Base-by-base conservation (phyloP, 2,797 vertebrate species). In the Notamacropus eugenii region DNA sequence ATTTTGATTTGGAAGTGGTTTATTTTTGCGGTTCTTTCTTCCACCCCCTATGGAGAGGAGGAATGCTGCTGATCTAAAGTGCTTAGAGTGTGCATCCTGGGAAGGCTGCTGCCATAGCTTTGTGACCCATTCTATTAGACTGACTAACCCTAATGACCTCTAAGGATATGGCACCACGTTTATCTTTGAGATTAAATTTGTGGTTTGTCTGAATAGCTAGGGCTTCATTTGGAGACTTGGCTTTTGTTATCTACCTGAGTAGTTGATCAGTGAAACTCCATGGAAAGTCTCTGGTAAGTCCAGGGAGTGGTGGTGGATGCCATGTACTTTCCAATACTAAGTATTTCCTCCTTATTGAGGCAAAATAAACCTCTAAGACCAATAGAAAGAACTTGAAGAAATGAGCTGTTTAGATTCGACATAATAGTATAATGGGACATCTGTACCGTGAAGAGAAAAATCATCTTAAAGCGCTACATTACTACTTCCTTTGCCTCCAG, bases 361-460 rank as follows among this genome's bases (percentile, higher is more conserved):
- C 57, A 96, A 54, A 94, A 54, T 50, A 62, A 93, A 4, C 31
- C 90, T 29, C 62, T 95, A 11, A 55, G 56, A 56, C 52, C 94
- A 93, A 24, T 34, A 46, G 50, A 74, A 94, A 91, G 31, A 6
- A 14, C 94, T 46, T 95, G 93, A 95, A 92, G 40, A 95, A 74
- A 91, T 59, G 40, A 91, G 90, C 29, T n/a, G 27, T 94, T 96
- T 50, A 58, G 58, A 90, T 93, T 93, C 11, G 31, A 52, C 13
- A 54, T 57, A 91, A 67, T 90, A 13, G 28, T 52, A 90, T 90
- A 91, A 54, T 34, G 56, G 93, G 34, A 28, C 16, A 54, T 58
- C 59, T 55, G 6, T 50, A 67, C 29, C 87, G 74, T 22, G 54
- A 10, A 4, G 62, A 74, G 93, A 74, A 93, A 95, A 58, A 16